Conservation (phyloP, 37 sponge, comb jelly and placozoan genomes). For the Aplysina aerophoba region DNA sequence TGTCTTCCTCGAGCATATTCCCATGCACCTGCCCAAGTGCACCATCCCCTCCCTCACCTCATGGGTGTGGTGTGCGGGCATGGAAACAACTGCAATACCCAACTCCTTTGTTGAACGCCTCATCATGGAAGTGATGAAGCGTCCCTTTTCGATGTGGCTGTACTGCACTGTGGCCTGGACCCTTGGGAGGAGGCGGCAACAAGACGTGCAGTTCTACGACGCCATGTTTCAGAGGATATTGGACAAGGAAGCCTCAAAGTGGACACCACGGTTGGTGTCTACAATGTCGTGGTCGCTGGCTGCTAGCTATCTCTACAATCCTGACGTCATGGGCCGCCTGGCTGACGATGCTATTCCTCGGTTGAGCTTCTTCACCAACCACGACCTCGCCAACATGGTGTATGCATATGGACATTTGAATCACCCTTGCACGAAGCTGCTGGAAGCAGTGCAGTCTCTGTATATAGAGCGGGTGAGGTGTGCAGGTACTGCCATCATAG, state of each 20-base stretch:
- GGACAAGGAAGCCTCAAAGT: neutral
- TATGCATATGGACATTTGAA: constrained; percentile 45
- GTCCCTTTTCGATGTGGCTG: neutral
- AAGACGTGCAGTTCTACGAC: neutral
- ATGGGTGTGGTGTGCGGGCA: neutral
- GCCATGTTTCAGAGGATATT: neutral
- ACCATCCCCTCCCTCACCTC: too few species aligned
- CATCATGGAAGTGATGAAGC: neutral
- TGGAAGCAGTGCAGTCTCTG: constrained; percentile 7
- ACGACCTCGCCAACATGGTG: constrained; percentile 39
- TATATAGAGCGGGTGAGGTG: neutral
- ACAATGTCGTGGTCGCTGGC: constrained; percentile 34
- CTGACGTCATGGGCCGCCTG: constrained; percentile 24
- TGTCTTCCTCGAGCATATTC: too few species aligned
- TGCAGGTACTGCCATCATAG: neutral
- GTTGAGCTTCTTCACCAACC: constrained; percentile 29
- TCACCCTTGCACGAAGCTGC: constrained; percentile 19
- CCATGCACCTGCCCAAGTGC: too few species aligned
- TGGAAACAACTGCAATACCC: neutral
- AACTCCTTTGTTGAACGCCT: neutral
- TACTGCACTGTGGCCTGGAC: constrained; percentile 8
- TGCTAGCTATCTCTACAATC: constrained; percentile 19
- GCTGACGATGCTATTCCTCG: constrained; percentile 2
- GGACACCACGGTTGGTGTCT: constrained; percentile 30
- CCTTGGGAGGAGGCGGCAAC: neutral